These are phyloP conservation scores for Phodopus roborovskii DNA, from an alignment of 2,113 vertebrate genomes.

Conservation along the genomic window DNA sequence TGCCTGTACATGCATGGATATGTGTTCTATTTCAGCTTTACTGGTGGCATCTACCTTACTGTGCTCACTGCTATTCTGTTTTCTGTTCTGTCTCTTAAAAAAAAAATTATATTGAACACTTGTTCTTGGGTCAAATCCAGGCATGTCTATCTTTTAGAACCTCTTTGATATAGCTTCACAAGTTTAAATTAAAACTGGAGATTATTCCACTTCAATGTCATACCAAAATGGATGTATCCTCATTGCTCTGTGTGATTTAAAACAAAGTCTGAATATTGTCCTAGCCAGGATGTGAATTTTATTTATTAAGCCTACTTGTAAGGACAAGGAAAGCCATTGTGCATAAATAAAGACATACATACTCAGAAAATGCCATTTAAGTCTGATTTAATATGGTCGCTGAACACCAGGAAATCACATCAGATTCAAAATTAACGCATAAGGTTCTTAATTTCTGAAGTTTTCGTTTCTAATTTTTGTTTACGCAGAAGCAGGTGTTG, in stretches of 20 bases:
- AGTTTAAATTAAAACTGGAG: slow-evolving; percentile 53
- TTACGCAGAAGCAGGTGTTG: not conserved
- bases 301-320: slow-evolving; percentile 62
- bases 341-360: slow-evolving; percentile 19
- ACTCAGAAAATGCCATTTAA: slow-evolving; percentile 59
- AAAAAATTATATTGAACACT: not conserved
- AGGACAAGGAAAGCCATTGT: slow-evolving; percentile 40
- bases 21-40: not conserved
- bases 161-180: not conserved
- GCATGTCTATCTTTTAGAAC: slow-evolving; percentile 49
- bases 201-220: slow-evolving; percentile 1
- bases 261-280: not conserved
- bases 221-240: not conserved
- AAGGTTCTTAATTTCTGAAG: slow-evolving; percentile 34
- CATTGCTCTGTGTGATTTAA: slow-evolving; percentile 31
- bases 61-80: not conserved
- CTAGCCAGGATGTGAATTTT: slow-evolving; percentile 12
- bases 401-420: slow-evolving; percentile 47
- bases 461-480: slow-evolving; percentile 24
- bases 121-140: slow-evolving; percentile 44
- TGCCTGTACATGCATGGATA: no score
- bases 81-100: slow-evolving; percentile 4
- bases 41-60: not conserved
- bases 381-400: slow-evolving; percentile 59
- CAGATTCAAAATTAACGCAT: not conserved